Conservation (phyloP, 2,888 invertebrate genomes). For the Leucophenga maculata region DNA sequence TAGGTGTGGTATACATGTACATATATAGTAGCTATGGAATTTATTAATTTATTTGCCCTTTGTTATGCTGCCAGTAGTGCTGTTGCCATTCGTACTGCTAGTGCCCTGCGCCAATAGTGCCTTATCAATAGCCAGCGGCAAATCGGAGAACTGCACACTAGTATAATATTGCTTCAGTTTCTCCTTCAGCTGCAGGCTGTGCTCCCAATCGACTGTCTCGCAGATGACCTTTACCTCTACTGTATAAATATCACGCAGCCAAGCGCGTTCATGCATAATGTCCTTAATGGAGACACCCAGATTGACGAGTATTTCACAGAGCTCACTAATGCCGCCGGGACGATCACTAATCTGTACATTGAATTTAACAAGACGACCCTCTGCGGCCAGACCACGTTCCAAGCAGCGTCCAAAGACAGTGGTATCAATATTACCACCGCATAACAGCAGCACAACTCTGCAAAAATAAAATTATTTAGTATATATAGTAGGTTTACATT, state of each 20-base stretch:
- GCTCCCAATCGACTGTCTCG: conserved; percentile 88
- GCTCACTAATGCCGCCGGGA: conserved; percentile 88
- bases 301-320: conserved; percentile 82
- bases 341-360: conserved; percentile 86
- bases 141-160: conserved; percentile 74
- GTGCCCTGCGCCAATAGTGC: not conserved
- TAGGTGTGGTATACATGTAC: no score
- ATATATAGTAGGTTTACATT: not conserved
- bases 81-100: not conserved
- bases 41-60: not conserved
- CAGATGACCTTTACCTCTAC: conserved; percentile 88
- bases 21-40: not conserved
- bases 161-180: conserved; percentile 75
- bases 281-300: conserved; percentile 94
- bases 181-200: conserved; percentile 78
- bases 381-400: conserved; percentile 90
- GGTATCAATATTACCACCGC: conserved; percentile 94
- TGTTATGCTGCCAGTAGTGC: not conserved
- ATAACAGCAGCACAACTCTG: conserved; percentile 87
- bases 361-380: conserved; percentile 84
- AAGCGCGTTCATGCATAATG: conserved; percentile 95
- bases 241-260: conserved; percentile 92
- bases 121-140: conserved; percentile 67
- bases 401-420: conserved; percentile 90
- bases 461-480: not conserved